A percentile compares a stretch with the other conserved stretches of the same genome.
Evolutionary conservation across 2,113 vertebrate species (phyloP).

Genomic region (Sialia sialis): DNA sequence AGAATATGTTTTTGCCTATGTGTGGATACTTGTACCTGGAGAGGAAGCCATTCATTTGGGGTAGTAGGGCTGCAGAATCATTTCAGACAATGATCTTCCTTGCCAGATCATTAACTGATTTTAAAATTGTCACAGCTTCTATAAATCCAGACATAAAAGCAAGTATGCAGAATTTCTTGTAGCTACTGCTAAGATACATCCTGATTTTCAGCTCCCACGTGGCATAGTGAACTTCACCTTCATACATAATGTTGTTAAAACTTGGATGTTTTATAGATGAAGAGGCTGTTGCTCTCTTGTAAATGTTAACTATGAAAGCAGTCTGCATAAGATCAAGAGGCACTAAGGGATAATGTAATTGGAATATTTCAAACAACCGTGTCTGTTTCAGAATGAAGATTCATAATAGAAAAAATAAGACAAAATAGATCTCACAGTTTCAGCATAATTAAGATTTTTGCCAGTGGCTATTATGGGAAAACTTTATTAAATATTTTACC

Average conservation of each 20-base stretch:
- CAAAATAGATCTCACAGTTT: constrained; percentile 55
- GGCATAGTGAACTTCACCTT: neutral
- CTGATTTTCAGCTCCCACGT: neutral
- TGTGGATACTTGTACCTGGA: neutral
- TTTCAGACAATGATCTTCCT: neutral
- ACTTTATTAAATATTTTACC: constrained; percentile 48
- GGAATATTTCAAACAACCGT: constrained; percentile 57
- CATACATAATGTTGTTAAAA: constrained; percentile 39
- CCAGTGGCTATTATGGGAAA: constrained; percentile 29
- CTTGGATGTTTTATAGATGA: constrained; percentile 50
- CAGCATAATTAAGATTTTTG: constrained; percentile 58
- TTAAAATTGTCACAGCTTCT: neutral
- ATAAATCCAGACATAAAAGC: neutral
- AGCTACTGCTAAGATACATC: neutral
- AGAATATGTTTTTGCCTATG: accelerated
- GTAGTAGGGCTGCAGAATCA: neutral
- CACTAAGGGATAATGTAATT: constrained; percentile 56
- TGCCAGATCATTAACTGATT: neutral
- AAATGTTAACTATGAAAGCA: constrained; percentile 58
- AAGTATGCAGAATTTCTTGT: neutral
- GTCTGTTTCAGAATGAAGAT: constrained; percentile 58
- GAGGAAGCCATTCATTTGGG: neutral
- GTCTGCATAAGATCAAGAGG: constrained; percentile 54
- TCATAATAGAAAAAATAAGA: constrained; percentile 42
- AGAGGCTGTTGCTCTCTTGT: constrained; percentile 34